phyloP scores from a whole-genome alignment of 2,113 vertebrate species.

The Chiloscyllium plagiosum region DNA sequence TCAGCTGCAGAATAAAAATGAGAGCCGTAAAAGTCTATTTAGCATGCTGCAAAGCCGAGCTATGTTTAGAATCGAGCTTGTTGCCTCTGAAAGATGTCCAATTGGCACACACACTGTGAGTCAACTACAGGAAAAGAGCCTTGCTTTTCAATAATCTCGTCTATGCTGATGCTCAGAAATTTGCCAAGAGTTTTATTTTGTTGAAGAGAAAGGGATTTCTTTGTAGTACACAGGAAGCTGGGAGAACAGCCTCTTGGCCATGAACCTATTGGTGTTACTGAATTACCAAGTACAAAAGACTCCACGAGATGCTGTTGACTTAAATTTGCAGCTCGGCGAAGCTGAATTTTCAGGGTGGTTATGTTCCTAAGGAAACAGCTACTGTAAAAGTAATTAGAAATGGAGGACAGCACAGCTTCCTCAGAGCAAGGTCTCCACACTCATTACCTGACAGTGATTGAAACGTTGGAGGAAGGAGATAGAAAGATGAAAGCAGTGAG shows the following conservation, averaged over 20 bases:
- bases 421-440: not conserved
- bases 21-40: not conserved
- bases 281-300: not conserved
- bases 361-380: conserved; percentile 38
- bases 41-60: not conserved
- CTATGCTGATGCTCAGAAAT: not conserved
- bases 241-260: not conserved
- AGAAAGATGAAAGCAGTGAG: conserved; percentile 27
- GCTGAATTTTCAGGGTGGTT: conserved; percentile 21
- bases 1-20: conserved; percentile 25
- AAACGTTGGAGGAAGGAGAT: conserved; percentile 33
- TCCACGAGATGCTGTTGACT: not conserved
- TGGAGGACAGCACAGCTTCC: not conserved
- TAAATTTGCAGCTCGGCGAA: not conserved
- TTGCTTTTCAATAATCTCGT: not conserved
- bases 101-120: not conserved
- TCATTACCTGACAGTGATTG: conserved; percentile 1
- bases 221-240: not conserved
- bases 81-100: not conserved
- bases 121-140: not conserved
- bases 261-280: not conserved
- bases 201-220: not conserved
- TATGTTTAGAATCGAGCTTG: not conserved
- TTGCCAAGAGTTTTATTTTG: not conserved
- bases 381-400: conserved; percentile 18